Percentiles rank a stretch among this genome's conserved stretches.
These are phyloP conservation scores for Bujurquina vittata DNA, from an alignment of 2,113 vertebrate genomes.

Conservation along the genomic window DNA sequence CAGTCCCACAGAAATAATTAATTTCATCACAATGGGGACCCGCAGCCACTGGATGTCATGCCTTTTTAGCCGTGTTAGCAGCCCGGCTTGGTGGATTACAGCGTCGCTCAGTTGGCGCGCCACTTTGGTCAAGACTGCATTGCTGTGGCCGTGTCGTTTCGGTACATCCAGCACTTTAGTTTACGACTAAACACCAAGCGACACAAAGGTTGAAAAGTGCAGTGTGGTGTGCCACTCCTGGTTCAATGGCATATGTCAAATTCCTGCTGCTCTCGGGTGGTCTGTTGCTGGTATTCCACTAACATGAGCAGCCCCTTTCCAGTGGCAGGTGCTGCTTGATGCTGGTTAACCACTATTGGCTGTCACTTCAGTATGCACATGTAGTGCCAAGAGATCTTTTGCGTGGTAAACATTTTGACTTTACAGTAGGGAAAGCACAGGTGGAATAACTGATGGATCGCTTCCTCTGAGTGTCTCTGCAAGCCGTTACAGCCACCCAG, in stretches of 20 bases:
- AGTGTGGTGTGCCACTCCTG: not conserved
- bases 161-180: not conserved
- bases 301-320: not conserved
- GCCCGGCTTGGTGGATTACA: not conserved
- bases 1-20: constrained; percentile 69
- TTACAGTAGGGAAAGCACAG: not conserved
- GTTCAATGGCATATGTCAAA: constrained; percentile 3
- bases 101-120: not conserved
- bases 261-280: not conserved
- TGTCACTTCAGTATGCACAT: not conserved
- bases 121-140: not conserved
- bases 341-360: constrained; percentile 3
- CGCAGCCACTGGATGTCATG: constrained; percentile 17
- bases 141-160: not conserved
- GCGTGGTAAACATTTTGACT: not conserved
- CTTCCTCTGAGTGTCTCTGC: not conserved
- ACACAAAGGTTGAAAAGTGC: not conserved
- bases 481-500: not conserved
- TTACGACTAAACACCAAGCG: not conserved
- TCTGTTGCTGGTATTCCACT: not conserved
- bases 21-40: constrained; percentile 60
- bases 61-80: constrained; percentile 1
- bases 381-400: not conserved
- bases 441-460: not conserved
- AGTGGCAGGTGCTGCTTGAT: not conserved